Evolutionary conservation across 2,113 vertebrate genomes (phyloP), one percentile per base, ranked within the genome.

Genomic region (Hoplias malabaricus): DNA sequence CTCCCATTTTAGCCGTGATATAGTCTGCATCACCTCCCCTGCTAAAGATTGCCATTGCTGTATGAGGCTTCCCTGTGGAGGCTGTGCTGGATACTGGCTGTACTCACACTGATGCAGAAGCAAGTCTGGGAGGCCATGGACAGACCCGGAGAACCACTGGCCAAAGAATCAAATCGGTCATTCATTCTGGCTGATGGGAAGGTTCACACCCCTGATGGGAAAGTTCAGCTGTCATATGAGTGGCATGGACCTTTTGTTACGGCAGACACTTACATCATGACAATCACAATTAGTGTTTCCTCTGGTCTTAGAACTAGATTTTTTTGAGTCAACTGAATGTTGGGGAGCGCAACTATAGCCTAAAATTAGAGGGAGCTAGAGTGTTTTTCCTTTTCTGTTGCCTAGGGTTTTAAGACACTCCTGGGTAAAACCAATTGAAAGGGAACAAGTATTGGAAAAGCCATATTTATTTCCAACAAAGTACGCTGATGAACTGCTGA

Each of bases 101-200:
- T 34, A 70, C 68, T n/a, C 54, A 19, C 16, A 53, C 25, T 70
- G 19, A 70, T 70, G 68, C 25, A 53, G 43, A 53, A 50, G 27
- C 23, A 53, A 9, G 6, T 70, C 0, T 70, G 68, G 68, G 43
- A 53, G 48, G 48, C 43, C 23, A 31, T 70, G 40, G 66, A 13
- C 0, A 68, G 40, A 42, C 42, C 40, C 6, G 21, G 66, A 46
- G 66, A 29, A n/a, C 13, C n/a, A 43, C 2, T 16, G 21, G 7
- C 65, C 21, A 14, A 68, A 46, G 38, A 42, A 13, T 11, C 46
- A 42, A 42, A 43, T 12, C 27, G 19, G 27, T 21, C 27, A 19
- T 50, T 70, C 5, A 23, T 42, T 7, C 63, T 66, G 36, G 34
- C 63, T 23, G 36, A 66, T 38, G 34, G 34, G 36, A 66, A 66